Evolutionary conservation across 2,888 invertebrate genomes (phyloP).

Genomic region (Ferrisia virgata): DNA sequence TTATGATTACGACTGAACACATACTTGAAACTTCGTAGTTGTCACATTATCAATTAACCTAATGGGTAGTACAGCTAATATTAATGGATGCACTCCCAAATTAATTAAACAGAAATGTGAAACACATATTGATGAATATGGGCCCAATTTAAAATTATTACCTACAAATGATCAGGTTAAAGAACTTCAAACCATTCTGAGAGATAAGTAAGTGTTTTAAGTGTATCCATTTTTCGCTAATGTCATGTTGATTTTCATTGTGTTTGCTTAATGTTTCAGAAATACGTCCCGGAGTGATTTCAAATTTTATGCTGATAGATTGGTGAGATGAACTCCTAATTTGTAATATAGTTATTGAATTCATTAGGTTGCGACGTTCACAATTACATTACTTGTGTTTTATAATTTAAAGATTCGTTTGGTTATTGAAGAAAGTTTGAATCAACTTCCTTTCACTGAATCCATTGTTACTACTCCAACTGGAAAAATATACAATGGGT

Average conservation of each 20-base stretch:
- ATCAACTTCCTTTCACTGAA: constrained; percentile 90
- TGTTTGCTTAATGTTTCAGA: constrained; percentile 59
- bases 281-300: constrained; percentile 92
- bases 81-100: constrained; percentile 29
- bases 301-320: constrained; percentile 95
- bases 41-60: background rate
- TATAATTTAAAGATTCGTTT: constrained; percentile 69
- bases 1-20: background rate
- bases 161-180: constrained; percentile 75
- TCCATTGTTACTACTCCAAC: constrained; percentile 92
- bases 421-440: constrained; percentile 96
- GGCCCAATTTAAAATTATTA: constrained; percentile 64
- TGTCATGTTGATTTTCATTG: background rate
- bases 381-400: background rate
- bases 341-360: background rate
- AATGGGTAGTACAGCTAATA: constrained; percentile 42
- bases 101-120: constrained; percentile 33
- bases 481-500: constrained; percentile 82
- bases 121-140: constrained; percentile 15
- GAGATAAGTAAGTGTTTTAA: constrained; percentile 70
- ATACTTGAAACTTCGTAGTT: background rate
- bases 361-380: no score
- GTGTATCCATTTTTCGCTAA: background rate
- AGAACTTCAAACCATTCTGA: constrained; percentile 79
- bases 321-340: constrained; percentile 58